Base-by-base conservation (phyloP, 2,888 invertebrate species). In the Osmoderma eremita region DNA sequence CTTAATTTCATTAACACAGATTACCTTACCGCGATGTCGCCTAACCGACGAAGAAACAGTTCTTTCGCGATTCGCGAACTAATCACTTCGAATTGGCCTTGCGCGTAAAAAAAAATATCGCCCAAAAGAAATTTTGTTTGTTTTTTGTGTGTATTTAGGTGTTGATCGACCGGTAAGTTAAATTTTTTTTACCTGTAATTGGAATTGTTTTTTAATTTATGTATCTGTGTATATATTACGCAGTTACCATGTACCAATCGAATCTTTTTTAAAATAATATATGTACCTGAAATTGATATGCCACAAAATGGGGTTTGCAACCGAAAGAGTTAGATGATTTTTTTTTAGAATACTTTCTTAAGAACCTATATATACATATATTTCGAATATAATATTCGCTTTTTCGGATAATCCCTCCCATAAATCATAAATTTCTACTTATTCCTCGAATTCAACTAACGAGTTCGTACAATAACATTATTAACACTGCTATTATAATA, bases 221-320 rank as follows among this genome's bases (percentile, higher is more conserved):
- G 49, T 58, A 24, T 42, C 3, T 58, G 22, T 30, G 8, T 24
- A n/a, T 58, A 58, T 58, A 22, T 58, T 3, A 45, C 15, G n/a
- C n/a, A 30, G 58, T 61, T 56, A 58, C 61, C 68, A 64, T 68
- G 64, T 68, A 68, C 68, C 67, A 51, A 42, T 61, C 13, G 13
- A 22, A 18, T 62, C 12, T 15, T 45, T 61, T 20, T 45, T 15
- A n/a, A n/a, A n/a, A n/a, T n/a, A n/a, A n/a, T 48, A 30, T 45
- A 12, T 61, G 45, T 42, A 61, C 48, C 12, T 39, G 30, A 49
- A 42, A 65, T 68, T 76, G 75, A 76, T 76, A 76, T 76, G 75
- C 75, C 73, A 76, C 74, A 72, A 69, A 70, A 75, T 76, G 76
- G 76, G 76, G 76, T 76, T 76, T 76, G 76, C 76, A 76, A 76